Conservation (phyloP, 2,888 invertebrate species). For the Stenodera caucasica region DNA sequence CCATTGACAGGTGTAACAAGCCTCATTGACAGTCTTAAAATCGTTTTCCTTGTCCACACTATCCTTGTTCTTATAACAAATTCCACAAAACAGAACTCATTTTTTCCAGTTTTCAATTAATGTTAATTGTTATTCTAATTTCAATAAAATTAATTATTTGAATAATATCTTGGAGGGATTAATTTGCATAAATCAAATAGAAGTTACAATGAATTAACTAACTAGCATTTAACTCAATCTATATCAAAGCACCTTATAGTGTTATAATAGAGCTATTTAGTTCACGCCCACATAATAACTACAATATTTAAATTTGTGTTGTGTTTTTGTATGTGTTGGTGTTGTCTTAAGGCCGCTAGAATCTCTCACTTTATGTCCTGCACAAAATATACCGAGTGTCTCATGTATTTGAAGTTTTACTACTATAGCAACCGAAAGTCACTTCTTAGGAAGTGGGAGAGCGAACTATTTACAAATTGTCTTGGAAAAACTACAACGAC, state of each 20-base stretch:
- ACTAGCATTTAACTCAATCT: slow-evolving; percentile 14
- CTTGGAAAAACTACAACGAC: no score
- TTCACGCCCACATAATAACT: slow-evolving; percentile 30
- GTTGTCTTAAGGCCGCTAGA: background rate
- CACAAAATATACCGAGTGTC: no score
- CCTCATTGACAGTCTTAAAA: slow-evolving; percentile 36
- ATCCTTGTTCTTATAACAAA: no score
- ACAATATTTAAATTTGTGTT: slow-evolving; percentile 16
- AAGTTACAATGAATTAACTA: slow-evolving; percentile 13
- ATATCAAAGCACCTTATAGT: slow-evolving; percentile 22
- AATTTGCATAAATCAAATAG: slow-evolving; percentile 26
- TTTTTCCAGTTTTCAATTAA: no score
- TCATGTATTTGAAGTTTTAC: no score
- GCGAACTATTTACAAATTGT: no score
- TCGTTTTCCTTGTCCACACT: slow-evolving; percentile 17
- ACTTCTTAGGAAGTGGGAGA: no score
- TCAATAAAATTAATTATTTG: background rate
- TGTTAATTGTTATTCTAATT: background rate
- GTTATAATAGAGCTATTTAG: slow-evolving; percentile 34
- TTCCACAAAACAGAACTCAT: no score
- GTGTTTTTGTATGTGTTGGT: background rate
- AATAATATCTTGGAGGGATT: background rate
- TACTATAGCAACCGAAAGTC: no score
- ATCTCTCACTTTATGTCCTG: no score
- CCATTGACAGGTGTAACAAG: slow-evolving; percentile 43